Conservation (phyloP, 2,888 invertebrate species). For the Cataglyphis rosenhaueri region DNA sequence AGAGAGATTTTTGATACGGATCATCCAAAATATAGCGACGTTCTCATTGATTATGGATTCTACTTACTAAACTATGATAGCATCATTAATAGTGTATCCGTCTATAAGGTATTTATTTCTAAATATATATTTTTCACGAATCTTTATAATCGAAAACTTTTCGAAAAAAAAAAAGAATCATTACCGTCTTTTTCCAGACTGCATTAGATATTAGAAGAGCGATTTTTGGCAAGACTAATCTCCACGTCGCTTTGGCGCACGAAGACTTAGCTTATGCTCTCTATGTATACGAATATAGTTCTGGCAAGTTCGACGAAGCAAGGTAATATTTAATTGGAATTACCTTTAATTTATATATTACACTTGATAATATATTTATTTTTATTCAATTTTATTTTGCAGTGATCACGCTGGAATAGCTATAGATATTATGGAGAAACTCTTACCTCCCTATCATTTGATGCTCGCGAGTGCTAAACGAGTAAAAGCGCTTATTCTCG, state of each 20-base stretch:
- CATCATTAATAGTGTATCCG: slow-evolving; percentile 93
- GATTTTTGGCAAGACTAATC: slow-evolving; percentile 93
- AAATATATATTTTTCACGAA: not conserved
- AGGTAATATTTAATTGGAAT: slow-evolving; percentile 85
- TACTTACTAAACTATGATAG: slow-evolving; percentile 95
- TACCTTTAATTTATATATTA: slow-evolving; percentile 15
- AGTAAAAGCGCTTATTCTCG: slow-evolving; percentile 96
- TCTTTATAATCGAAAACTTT: not conserved
- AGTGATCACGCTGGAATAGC: slow-evolving; percentile 94
- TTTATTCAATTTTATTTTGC: slow-evolving; percentile 54
- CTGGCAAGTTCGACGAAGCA: slow-evolving; percentile 94
- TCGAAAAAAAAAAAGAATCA: not conserved
- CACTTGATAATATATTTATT: not conserved
- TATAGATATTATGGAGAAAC: slow-evolving; percentile 92
- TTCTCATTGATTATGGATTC: slow-evolving; percentile 95
- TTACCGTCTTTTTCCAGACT: slow-evolving; percentile 85
- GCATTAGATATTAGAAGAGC: slow-evolving; percentile 91
- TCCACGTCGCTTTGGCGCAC: slow-evolving; percentile 95
- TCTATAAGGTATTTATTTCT: slow-evolving; percentile 89
- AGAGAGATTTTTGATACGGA: slow-evolving; percentile 88
- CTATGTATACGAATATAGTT: slow-evolving; percentile 96
- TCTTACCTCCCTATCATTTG: slow-evolving; percentile 93
- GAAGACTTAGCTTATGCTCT: slow-evolving; percentile 97
- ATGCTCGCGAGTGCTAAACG: slow-evolving; percentile 95
- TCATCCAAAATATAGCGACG: slow-evolving; percentile 95